Evolutionary conservation across 2,113 vertebrate genomes (phyloP).

Genomic region (Ceyx melanurus): DNA sequence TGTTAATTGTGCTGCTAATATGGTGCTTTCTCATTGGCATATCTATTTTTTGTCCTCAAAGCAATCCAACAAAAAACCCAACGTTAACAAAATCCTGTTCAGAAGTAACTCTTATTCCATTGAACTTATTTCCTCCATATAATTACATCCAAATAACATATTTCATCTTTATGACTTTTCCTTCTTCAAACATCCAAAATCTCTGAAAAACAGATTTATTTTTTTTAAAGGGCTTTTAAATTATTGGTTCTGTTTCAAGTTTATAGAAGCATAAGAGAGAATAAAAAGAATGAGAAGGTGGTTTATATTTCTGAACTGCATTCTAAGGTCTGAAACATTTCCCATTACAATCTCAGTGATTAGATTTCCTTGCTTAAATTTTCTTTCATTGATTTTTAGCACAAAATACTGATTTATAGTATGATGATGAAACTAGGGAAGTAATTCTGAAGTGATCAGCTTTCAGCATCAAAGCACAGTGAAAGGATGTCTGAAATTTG

Average conservation of each 20-base stretch:
- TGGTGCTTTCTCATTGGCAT: not conserved
- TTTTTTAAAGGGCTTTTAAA: not conserved
- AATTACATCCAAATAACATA: not conserved
- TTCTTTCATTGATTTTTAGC: not conserved
- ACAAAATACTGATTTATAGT: not conserved
- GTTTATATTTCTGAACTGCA: not conserved
- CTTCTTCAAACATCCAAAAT: not conserved
- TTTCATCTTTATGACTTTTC: not conserved
- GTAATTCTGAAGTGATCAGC: not conserved
- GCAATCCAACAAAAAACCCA: not conserved
- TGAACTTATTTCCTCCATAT: not conserved
- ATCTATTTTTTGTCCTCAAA: not conserved
- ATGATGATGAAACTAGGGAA: not conserved
- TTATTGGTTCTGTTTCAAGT: not conserved
- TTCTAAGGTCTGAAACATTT: not conserved
- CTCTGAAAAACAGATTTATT: not conserved
- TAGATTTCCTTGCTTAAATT: not conserved
- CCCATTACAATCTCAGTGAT: not conserved
- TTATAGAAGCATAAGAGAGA: not conserved
- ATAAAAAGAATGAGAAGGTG: not conserved
- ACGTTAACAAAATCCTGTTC: not conserved
- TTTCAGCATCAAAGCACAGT: not conserved
- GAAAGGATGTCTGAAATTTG: not conserved
- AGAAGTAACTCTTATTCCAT: not conserved
- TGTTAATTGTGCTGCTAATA: not conserved